Evolutionary conservation across 1,140 invertebrate genomes (phyloP).

Genomic region (Drosophila sechellia): DNA sequence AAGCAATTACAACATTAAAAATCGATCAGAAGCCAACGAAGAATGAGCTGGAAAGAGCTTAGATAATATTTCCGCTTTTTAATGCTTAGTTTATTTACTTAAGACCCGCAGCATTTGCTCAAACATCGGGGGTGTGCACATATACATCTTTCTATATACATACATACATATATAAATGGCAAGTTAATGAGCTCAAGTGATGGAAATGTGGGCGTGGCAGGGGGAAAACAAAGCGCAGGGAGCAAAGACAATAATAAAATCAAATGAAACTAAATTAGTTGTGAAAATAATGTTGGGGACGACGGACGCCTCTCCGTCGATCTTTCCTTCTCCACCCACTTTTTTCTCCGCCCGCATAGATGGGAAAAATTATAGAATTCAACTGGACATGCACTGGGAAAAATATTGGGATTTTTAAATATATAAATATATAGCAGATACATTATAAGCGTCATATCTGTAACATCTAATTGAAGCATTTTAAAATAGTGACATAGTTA

Average conservation of each 20-base stretch:
- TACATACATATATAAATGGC: conserved; percentile 42
- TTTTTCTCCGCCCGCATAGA: not conserved
- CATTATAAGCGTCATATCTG: too few relatives aligned
- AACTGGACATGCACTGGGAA: not conserved
- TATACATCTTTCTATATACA: too few relatives aligned
- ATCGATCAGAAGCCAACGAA: conserved; percentile 9
- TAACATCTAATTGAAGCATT: too few relatives aligned
- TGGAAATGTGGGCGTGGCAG: conserved; percentile 21
- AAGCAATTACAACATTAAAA: conserved; percentile 17
- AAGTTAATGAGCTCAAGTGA: conserved; percentile 73
- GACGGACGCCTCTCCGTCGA: not conserved
- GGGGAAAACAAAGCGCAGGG: conserved; percentile 2
- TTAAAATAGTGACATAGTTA: too few relatives aligned
- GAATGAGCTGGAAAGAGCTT: conserved; percentile 1
- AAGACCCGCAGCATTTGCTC: conserved; percentile 49
- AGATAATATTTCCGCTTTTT: conserved; percentile 13
- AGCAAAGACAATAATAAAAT: conserved; percentile 54
- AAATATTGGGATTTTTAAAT: not conserved
- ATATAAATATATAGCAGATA: too few relatives aligned
- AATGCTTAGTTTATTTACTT: conserved; percentile 10
- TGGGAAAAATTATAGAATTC: conserved; percentile 3
- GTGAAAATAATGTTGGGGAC: conserved; percentile 8
- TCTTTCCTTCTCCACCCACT: conserved; percentile 1
- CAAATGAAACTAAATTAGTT: conserved; percentile 56
- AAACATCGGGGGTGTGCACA: not conserved